Evolutionary conservation across 2,888 invertebrate species (phyloP), one percentile per base, ranked within the genome.

Genomic region (Carpatolechia fugitivella): DNA sequence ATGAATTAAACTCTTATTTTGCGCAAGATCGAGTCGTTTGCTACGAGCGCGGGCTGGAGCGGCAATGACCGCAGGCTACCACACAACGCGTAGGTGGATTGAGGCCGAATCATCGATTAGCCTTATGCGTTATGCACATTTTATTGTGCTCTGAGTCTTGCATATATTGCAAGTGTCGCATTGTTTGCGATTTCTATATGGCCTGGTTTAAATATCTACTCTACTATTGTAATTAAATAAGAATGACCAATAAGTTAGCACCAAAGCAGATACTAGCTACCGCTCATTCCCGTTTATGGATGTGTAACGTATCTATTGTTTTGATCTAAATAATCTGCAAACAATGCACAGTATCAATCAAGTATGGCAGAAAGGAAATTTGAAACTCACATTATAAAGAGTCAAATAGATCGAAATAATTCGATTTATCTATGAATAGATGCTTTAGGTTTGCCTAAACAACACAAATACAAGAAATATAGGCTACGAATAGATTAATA

Each of bases 31-130:
- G n/a, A 33, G 44, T 44, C 44, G 24, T 44, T n/a, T 18, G 44
- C 24, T 20, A 20, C n/a, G 5, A n/a, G 44, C 50, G 13, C n/a
- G 14, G 16, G 24, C 13, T 38, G 20, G 4, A 50, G 38, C 76
- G 80, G 80, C 83, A 85, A 83, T 85, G 83, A 82, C 82, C 84
- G 80, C 72, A 20, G 44, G 44, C 72, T 68, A 60, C 64, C 61
- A 64, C 63, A 58, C 63, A 58, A 61, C 71, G 82, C 76, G 86
- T 86, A 75, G 85, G 36, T 60, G 72, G 67, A 76, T 74, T 76
- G 80, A 86, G 85, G 87, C 71, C 80, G 73, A 73, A 72, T 72
- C 73, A 74, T 75, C 72, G 69, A 71, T 73, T 73, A 70, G 16
- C 62, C 67, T 64, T 72, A 70, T 64, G 68, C 68, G 66, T 3